A percentile compares a stretch with the other conserved stretches of the same genome.
Evolutionary conservation across 30 jellyfish, hydroid and myxozoan genomes (phyloP).

Genomic region (Chrysaora quinquecirrha): DNA sequence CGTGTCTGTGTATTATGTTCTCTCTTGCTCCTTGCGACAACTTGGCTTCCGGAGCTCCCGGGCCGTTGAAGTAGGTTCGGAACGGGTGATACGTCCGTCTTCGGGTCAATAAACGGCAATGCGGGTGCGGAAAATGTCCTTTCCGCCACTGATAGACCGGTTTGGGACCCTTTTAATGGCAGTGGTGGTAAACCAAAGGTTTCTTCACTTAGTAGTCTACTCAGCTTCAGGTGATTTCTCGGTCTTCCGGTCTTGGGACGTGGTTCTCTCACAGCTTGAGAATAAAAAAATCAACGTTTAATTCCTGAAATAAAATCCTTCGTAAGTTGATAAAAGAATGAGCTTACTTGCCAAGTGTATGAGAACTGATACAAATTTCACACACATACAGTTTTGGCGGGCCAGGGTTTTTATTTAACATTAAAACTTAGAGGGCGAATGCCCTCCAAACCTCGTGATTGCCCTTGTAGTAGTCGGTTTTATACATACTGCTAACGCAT

Average conservation of each 20-base stretch:
- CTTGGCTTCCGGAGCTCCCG: constrained; percentile 73
- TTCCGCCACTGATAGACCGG: constrained; percentile 44
- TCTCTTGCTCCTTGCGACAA: constrained; percentile 43
- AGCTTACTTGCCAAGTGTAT: too few species aligned
- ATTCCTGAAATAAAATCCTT: background rate
- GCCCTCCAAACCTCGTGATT: background rate
- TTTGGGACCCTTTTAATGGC: constrained; percentile 43
- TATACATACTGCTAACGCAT: too few species aligned
- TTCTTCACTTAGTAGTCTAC: constrained; percentile 14
- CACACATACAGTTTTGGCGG: background rate
- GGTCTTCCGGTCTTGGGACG: background rate
- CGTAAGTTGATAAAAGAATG: too few species aligned
- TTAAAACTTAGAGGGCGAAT: background rate
- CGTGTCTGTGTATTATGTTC: constrained; percentile 21
- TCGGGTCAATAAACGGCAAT: constrained; percentile 33
- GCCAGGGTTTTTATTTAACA: background rate
- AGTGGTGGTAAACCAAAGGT: constrained; percentile 54
- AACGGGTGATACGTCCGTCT: background rate
- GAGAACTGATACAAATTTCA: background rate
- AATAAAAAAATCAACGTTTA: too few species aligned
- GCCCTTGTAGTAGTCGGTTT: too few species aligned
- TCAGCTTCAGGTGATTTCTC: constrained; percentile 7
- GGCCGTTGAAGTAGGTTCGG: constrained; percentile 14
- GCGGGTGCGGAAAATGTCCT: constrained; percentile 69
- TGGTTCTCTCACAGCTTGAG: background rate